Evolutionary conservation across 2,888 invertebrate genomes (phyloP), one percentile per base, ranked within the genome.

Genomic region (Amphipoea lucens): DNA sequence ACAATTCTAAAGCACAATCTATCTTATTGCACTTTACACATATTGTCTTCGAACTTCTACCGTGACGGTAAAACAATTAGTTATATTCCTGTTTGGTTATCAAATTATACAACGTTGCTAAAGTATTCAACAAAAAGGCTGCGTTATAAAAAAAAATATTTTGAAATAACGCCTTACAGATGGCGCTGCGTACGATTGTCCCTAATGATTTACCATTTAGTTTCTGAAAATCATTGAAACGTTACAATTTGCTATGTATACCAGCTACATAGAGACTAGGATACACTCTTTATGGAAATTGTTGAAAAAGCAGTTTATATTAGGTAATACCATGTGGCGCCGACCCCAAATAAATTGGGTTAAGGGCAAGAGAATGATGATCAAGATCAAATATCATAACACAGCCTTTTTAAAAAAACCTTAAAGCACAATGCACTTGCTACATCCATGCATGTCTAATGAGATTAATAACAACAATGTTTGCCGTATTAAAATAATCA

Each of bases 21-120:
- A 90, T 84, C 12, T 94, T 94, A 94, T 94, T 94, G 94, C 94
- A 94, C 93, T 93, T 92, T 91, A 91, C 88, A 92, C 86, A 90
- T 87, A 94, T 94, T 94, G 94, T 94, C 94, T 92, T 93, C 88
- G 85, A 90, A 89, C 72, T 88, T 81, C 87, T 89, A 88, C 87
- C 88, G 66, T 82, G 70, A 84, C 62, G 83, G 88, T 90, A 88
- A 82, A 82, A 81, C 57, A 84, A 81, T 82, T 75, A 36, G 60
- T 85, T 74, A 88, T 82, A 76, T 68, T 82, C 69, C 70, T 87
- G 78, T 81, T 79, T 83, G 23, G 74, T 82, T 80, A 74, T 76
- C 60, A 51, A 83, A 74, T 77, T 84, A 79, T 76, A 75, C 71
- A 78, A 76, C 42, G 14, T 70, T 74, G 79, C 62, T 84, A 78